Evolutionary conservation across 2,113 vertebrate species (phyloP).

Genomic region (Desmodus rotundus): DNA sequence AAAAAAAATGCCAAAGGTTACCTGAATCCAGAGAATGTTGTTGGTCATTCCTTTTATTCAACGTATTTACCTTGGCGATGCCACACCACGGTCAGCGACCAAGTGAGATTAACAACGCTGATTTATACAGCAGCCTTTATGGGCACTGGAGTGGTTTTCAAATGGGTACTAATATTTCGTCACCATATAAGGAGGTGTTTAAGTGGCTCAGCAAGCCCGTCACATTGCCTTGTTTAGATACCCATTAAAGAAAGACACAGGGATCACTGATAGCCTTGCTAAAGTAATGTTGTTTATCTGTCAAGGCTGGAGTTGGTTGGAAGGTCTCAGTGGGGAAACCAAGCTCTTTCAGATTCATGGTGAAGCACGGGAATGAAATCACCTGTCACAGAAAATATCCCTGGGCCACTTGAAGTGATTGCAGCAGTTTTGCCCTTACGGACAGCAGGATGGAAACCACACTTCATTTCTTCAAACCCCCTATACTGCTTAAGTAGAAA

Average conservation of each 20-base stretch:
- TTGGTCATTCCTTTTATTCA: constrained; percentile 20
- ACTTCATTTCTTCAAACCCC: background rate
- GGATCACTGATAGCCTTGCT: background rate
- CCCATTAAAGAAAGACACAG: background rate
- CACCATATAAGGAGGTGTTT: background rate
- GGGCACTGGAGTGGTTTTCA: constrained; percentile 39
- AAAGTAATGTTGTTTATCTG: background rate
- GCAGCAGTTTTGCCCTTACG: background rate
- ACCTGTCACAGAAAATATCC: background rate
- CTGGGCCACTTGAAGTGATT: background rate
- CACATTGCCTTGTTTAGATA: background rate
- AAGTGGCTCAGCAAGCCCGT: constrained; percentile 17
- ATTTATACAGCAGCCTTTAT: constrained; percentile 3
- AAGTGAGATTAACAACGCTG: constrained; percentile 22
- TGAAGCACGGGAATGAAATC: constrained; percentile 1
- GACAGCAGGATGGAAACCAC: background rate
- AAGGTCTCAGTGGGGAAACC: background rate
- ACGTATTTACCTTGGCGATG: constrained; percentile 37
- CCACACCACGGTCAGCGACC: background rate
- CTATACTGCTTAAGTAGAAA: background rate
- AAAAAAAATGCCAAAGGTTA: constrained; percentile 16
- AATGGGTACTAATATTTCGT: constrained; percentile 29
- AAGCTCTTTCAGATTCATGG: background rate
- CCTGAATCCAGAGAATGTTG: background rate
- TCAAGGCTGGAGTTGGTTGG: background rate